Evolutionary conservation across 2,797 vertebrate species (phyloP).

Genomic region (Natrix natrix): DNA sequence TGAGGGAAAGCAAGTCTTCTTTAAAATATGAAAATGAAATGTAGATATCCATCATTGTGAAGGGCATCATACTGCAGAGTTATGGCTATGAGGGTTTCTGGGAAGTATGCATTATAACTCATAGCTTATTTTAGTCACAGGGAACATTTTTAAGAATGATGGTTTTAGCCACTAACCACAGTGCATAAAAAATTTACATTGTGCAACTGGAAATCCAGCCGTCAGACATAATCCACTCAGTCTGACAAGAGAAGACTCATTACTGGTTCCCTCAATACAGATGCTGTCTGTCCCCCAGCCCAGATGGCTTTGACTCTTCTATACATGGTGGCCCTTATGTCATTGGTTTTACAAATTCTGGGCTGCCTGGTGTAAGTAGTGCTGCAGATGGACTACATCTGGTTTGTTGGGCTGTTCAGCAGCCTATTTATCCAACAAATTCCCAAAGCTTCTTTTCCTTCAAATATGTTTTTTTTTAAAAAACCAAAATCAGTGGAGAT

Average conservation of each 20-base stretch:
- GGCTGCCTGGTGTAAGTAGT: slow-evolving; percentile 36
- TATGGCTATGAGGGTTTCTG: slow-evolving; percentile 23
- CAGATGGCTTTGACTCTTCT: slow-evolving; percentile 59
- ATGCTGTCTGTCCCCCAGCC: slow-evolving; percentile 25
- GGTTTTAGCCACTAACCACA: slow-evolving; percentile 26
- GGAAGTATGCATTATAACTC: slow-evolving; percentile 26
- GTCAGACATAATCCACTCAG: slow-evolving; percentile 17
- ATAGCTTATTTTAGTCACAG: slow-evolving; percentile 29
- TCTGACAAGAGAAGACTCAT: slow-evolving; percentile 11
- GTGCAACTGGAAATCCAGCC: slow-evolving; percentile 21
- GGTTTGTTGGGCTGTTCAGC: slow-evolving; percentile 34
- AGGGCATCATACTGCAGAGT: slow-evolving; percentile 29
- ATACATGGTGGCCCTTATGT: slow-evolving; percentile 50
- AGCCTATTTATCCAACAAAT: neutral
- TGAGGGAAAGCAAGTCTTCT: slow-evolving; percentile 23
- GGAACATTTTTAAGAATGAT: slow-evolving; percentile 31
- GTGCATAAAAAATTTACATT: slow-evolving; percentile 20
- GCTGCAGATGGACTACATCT: slow-evolving; percentile 38
- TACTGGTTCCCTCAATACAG: neutral
- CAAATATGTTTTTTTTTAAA: neutral
- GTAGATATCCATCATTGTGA: slow-evolving; percentile 36
- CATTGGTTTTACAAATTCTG: slow-evolving; percentile 52
- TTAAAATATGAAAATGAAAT: slow-evolving; percentile 45
- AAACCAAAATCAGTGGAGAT: neutral
- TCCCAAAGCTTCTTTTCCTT: slow-evolving; percentile 10